phyloP scores from a whole-genome alignment of 92 coral and sea anemone species.

The Desmophyllum pertusum region DNA sequence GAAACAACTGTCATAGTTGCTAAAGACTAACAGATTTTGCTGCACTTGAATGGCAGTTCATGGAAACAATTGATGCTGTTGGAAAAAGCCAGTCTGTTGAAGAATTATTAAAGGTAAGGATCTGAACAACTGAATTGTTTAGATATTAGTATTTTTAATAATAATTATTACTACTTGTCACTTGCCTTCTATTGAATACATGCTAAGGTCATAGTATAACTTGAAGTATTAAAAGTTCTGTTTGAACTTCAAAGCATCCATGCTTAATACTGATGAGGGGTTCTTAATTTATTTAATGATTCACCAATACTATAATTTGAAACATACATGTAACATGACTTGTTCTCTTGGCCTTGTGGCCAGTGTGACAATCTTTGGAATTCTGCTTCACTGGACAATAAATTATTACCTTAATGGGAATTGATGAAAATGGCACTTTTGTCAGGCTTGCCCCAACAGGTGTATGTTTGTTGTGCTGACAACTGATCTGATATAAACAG shows the following conservation, averaged over 20 bases:
- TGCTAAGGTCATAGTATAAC: neutral
- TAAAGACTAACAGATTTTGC: neutral
- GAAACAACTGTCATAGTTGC: neutral
- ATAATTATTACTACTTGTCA: no score
- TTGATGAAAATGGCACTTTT: no score
- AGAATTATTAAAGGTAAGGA: slow-evolving; percentile 75
- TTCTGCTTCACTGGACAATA: no score
- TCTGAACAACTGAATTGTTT: neutral
- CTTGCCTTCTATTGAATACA: no score
- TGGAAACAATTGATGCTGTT: slow-evolving; percentile 86
- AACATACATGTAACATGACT: no score
- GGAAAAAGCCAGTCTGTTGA: slow-evolving; percentile 79
- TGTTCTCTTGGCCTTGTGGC: no score
- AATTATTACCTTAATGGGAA: no score
- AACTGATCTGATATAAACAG: no score
- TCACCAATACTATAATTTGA: neutral
- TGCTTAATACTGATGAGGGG: neutral
- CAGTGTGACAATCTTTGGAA: no score
- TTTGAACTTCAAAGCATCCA: no score
- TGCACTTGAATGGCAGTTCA: slow-evolving; percentile 63
- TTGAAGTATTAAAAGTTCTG: neutral
- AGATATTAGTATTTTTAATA: no score
- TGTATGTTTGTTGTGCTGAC: neutral
- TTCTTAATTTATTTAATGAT: no score
- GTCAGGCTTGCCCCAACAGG: neutral